These are phyloP conservation scores for Cecropterus lyciades DNA, from an alignment of 1,140 invertebrate species.

Conservation along the genomic window DNA sequence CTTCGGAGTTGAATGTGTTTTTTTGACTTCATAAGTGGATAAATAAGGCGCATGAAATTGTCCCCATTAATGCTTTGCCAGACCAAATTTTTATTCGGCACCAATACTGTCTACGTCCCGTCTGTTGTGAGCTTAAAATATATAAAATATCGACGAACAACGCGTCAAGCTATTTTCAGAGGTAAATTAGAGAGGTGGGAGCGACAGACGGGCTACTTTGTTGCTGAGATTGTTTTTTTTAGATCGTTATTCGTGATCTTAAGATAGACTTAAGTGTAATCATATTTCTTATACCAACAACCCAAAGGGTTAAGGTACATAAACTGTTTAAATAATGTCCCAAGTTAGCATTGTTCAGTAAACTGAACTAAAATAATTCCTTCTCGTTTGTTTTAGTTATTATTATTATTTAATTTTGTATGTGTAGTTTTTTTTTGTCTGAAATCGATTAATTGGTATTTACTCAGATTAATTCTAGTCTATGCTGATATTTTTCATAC, in stretches of 20 bases:
- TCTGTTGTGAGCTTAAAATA: conserved; percentile 40
- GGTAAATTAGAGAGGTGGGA: conserved; percentile 20
- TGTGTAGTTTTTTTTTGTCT: no score
- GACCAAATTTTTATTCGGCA: background rate
- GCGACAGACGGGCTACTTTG: conserved; percentile 14
- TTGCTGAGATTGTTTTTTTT: conserved; percentile 7
- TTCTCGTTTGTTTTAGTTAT: background rate
- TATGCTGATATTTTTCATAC: no score
- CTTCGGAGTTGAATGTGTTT: no score
- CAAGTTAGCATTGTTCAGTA: background rate
- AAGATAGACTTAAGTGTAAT: conserved; percentile 4
- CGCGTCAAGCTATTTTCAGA: conserved; percentile 41
- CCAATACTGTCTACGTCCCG: conserved; percentile 12
- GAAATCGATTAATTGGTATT: no score
- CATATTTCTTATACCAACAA: background rate
- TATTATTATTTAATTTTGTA: background rate
- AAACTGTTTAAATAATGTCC: conserved; percentile 6
- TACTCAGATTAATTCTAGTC: no score
- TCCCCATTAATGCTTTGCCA: background rate
- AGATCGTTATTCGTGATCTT: background rate
- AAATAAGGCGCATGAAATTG: no score
- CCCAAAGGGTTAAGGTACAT: background rate
- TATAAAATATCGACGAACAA: conserved; percentile 41
- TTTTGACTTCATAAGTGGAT: no score
- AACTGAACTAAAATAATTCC: background rate